phyloP scores from a whole-genome alignment of 1,140 invertebrate genomes.

The Drosophila virilis region DNA sequence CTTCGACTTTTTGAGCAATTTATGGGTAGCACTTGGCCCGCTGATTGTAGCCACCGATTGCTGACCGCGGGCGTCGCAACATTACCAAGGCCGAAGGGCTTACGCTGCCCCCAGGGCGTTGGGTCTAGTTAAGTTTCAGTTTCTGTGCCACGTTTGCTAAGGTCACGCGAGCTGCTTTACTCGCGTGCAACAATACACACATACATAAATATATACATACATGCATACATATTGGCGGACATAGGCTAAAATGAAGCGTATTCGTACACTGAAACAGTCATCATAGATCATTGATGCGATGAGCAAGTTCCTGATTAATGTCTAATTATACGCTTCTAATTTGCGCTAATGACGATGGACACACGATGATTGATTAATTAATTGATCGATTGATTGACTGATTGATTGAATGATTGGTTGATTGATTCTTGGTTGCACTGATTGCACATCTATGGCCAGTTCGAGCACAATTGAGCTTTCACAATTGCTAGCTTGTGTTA shows the following conservation, averaged over 20 bases:
- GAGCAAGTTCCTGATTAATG: conserved; percentile 2
- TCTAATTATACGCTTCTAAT: neutral
- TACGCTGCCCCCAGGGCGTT: conserved; percentile 43
- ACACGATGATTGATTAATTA: conserved; percentile 31
- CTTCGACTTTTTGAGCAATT: conserved; percentile 78
- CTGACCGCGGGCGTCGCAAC: conserved; percentile 43
- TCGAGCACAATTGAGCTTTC: conserved; percentile 30
- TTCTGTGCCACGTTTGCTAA: conserved; percentile 67
- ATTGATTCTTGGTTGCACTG: conserved; percentile 13
- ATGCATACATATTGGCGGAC: neutral
- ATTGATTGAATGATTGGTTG: too few relatives aligned
- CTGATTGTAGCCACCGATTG: conserved; percentile 76
- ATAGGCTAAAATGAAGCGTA: neutral
- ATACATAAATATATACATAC: conserved; percentile 1
- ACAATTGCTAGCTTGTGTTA: conserved; percentile 42
- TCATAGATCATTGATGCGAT: neutral
- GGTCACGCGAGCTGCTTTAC: conserved; percentile 54
- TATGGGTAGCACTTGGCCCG: conserved; percentile 71
- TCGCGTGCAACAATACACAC: neutral
- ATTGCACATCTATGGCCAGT: conserved; percentile 31
- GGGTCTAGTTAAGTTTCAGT: neutral
- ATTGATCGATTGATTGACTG: too few relatives aligned
- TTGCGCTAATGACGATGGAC: conserved; percentile 16
- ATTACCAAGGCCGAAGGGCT: conserved; percentile 71
- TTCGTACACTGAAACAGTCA: neutral